Evolutionary conservation across 2,797 vertebrate species (phyloP).

Genomic region (Synaphobranchus kaupii): DNA sequence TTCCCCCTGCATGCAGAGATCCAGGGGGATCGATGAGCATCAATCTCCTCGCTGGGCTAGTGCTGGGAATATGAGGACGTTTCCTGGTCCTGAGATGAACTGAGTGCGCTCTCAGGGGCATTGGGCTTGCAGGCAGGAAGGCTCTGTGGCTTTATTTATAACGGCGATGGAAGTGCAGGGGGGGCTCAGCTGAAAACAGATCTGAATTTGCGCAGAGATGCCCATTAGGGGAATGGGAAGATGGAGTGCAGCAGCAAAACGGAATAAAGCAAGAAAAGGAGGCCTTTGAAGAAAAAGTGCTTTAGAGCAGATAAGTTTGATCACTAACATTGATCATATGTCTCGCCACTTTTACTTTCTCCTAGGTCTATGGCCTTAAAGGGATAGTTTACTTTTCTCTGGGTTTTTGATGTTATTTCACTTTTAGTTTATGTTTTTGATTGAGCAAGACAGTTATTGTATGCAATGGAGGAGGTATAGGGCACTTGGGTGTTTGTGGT

Average conservation of each 20-base stretch:
- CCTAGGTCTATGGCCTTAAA: background rate
- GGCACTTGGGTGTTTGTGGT: background rate
- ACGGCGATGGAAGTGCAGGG: background rate
- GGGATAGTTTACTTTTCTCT: background rate
- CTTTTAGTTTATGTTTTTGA: background rate
- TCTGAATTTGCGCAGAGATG: background rate
- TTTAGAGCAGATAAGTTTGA: background rate
- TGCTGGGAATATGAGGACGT: conserved; percentile 18
- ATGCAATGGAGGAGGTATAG: background rate
- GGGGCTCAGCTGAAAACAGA: background rate
- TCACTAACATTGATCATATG: background rate
- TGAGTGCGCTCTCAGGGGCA: background rate
- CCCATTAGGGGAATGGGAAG: background rate
- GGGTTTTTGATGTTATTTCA: background rate
- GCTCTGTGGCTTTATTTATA: background rate
- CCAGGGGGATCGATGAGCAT: conserved; percentile 4
- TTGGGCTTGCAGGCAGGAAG: background rate
- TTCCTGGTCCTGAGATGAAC: background rate
- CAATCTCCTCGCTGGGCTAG: background rate
- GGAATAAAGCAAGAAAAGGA: background rate
- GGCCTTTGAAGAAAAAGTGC: background rate
- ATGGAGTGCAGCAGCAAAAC: background rate
- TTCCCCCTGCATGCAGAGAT: background rate
- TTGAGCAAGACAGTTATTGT: background rate
- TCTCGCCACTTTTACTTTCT: background rate